Conservation (phyloP, 2,797 vertebrate species). For the Kryptopterus vitreolus region DNA sequence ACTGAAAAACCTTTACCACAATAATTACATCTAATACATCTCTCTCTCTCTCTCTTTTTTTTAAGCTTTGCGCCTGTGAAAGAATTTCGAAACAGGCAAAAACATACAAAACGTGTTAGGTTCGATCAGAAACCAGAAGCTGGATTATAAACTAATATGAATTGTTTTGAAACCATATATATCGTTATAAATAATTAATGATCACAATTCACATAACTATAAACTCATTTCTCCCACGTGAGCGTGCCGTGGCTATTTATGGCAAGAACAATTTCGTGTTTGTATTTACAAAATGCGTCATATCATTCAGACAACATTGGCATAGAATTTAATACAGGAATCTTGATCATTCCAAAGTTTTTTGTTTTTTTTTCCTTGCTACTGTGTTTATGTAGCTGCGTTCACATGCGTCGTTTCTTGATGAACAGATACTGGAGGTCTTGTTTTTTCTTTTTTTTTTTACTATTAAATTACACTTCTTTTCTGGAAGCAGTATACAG, state of each 20-base stretch:
- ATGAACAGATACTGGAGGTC: background rate
- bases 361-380: background rate
- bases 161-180: too few relatives aligned
- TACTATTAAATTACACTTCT: background rate
- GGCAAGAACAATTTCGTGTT: background rate
- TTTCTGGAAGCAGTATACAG: background rate
- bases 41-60: too few relatives aligned
- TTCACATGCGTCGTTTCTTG: background rate
- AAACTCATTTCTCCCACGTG: background rate
- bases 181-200: background rate
- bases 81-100: background rate
- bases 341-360: background rate
- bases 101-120: too few relatives aligned
- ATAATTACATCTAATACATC: too few relatives aligned
- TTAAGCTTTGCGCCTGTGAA: background rate
- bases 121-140: too few relatives aligned
- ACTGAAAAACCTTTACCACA: background rate
- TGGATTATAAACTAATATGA: too few relatives aligned
- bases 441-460: background rate
- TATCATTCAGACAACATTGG: background rate
- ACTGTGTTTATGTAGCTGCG: background rate
- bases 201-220: background rate
- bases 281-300: background rate
- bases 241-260: background rate
- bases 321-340: background rate